Base-by-base conservation (phyloP, 2,797 vertebrate species). In the Gadopsis bispinosus region DNA sequence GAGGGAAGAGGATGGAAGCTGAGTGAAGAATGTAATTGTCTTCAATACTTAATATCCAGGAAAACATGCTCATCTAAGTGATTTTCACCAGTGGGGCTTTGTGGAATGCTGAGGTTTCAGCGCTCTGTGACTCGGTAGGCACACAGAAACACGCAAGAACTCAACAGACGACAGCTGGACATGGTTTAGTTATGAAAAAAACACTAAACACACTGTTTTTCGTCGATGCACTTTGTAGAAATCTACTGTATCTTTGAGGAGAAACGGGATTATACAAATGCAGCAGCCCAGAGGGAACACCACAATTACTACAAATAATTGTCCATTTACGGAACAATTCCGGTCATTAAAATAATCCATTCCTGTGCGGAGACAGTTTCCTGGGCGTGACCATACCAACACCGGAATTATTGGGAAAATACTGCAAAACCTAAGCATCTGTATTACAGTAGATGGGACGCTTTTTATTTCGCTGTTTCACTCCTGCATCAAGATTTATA, bases 41-140 rank as follows among this genome's bases (percentile, higher is more conserved):
- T 86, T 86, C 62, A 80, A 83, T 89, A 86, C 78, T 91, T 93
- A 83, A 88, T 88, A 75, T 86, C 80, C 61, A 85, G 76, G 79
- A 79, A 83, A 87, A 81, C 79, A 86, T 79, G 80, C 60, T 79
- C 7, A 16, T 79, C 75, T 77, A 68, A 87, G 83, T 86, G 79
- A 59, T 88, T 89, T 87, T 83, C 64, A 81, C 59, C 73, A 63
- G 62, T 16, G 4, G 76, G 68, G 48, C 55, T 81, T 84, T 66
- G 70, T 75, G 70, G 48, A 66, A 62, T 4, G 35, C 69, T 59
- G 53, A 83, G 69, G 58, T 73, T 74, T 87, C 39, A 43, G 48
- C 55, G 45, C 69, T 69, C 8, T 1, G 47, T 61, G 48, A 33
- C 12, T 58, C 33, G 10, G 58, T 37, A 60, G 47, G 62, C 54